Conservation (phyloP, 2,113 vertebrate genomes). For the Poecilia latipinna region DNA sequence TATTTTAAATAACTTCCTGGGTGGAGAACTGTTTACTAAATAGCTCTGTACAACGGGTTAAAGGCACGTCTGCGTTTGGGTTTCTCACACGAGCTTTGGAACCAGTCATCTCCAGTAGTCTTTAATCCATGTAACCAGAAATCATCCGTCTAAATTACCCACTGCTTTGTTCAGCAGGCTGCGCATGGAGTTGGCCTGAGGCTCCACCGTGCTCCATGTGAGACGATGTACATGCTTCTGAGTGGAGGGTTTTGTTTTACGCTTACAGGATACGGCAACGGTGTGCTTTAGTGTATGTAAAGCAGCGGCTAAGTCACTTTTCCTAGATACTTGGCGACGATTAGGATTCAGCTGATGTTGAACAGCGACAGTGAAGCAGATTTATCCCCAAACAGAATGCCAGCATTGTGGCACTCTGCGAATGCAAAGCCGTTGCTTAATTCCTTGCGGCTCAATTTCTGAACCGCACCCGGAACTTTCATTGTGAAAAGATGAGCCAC, state of each 20-base stretch:
- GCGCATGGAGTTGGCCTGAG: neutral
- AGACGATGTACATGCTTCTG: neutral
- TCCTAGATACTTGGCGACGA: neutral
- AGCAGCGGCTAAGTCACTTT: neutral
- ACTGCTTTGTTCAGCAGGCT: neutral
- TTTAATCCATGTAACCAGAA: constrained; percentile 24
- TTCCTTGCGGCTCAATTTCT: neutral
- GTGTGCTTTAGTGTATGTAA: neutral
- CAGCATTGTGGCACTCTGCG: constrained; percentile 6
- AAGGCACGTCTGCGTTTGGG: constrained; percentile 11
- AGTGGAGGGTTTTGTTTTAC: neutral
- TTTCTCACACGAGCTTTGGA: constrained; percentile 1
- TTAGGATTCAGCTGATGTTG: neutral
- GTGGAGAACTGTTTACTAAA: neutral
- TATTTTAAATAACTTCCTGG: constrained; percentile 21
- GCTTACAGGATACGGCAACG: neutral
- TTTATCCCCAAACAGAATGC: neutral
- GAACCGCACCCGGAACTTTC: constrained; percentile 31
- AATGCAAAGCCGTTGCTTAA: neutral
- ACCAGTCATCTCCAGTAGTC: neutral
- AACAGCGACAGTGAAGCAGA: constrained; percentile 3
- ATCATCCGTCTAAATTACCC: neutral
- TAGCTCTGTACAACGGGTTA: neutral
- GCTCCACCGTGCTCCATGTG: neutral
- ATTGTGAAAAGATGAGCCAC: constrained; percentile 30